Conservation (phyloP, 2,888 invertebrate species). For the Sinopyrophorus schimmeli region DNA sequence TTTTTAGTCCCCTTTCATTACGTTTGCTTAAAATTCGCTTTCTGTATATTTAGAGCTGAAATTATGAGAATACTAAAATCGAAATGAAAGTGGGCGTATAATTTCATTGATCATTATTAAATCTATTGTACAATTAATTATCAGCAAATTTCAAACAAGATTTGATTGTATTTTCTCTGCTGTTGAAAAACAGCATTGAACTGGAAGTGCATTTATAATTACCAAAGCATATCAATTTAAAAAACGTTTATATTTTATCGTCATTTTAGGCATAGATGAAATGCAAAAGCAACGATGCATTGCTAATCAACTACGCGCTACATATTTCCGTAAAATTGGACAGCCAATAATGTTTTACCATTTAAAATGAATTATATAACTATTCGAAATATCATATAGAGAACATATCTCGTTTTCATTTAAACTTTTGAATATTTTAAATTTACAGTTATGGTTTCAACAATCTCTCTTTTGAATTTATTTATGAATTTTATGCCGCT, state of each 20-base stretch:
- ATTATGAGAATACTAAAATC: too few relatives aligned
- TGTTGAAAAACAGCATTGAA: neutral
- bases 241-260: slow-evolving; percentile 10
- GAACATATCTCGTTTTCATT: slow-evolving; percentile 18
- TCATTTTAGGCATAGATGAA: slow-evolving; percentile 9
- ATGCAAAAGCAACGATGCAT: slow-evolving; percentile 20
- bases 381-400: slow-evolving; percentile 16
- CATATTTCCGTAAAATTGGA: slow-evolving; percentile 21
- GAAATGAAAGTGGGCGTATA: too few relatives aligned
- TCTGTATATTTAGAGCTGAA: too few relatives aligned
- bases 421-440: slow-evolving; percentile 24
- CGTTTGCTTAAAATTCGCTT: too few relatives aligned
- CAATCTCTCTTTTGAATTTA: too few relatives aligned
- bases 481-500: too few relatives aligned
- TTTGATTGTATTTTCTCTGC: too few relatives aligned
- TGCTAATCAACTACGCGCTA: slow-evolving; percentile 14
- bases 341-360: slow-evolving; percentile 16
- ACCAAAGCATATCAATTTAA: slow-evolving; percentile 3
- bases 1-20: too few relatives aligned
- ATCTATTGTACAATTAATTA: too few relatives aligned
- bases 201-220: slow-evolving; percentile 4
- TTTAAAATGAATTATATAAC: slow-evolving; percentile 21
- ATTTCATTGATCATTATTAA: too few relatives aligned
- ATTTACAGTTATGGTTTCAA: slow-evolving; percentile 9
- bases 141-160: too few relatives aligned